Evolutionary conservation across 2,888 invertebrate species (phyloP).

Genomic region (Pyrgus malvae): DNA sequence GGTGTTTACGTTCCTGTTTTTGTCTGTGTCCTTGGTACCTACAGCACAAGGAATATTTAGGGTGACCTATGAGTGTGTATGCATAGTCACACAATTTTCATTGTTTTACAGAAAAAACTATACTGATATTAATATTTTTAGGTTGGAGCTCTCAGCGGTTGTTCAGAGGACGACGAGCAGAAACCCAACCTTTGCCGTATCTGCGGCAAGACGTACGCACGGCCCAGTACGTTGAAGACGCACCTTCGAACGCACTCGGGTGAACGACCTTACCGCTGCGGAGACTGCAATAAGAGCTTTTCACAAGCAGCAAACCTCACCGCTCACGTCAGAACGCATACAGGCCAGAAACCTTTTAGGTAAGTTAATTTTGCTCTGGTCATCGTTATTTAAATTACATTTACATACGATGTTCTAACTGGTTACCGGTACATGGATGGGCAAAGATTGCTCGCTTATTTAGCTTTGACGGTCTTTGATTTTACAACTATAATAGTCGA

Average conservation of each 20-base stretch:
- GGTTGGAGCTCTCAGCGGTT: conserved; percentile 82
- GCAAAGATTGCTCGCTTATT: too few species aligned
- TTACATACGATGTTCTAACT: too few species aligned
- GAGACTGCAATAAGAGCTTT: conserved; percentile 97
- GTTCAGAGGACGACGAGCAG: conserved; percentile 85
- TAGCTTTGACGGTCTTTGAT: too few species aligned
- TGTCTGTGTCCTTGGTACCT: too few species aligned
- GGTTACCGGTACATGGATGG: too few species aligned
- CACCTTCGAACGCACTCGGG: conserved; percentile 98
- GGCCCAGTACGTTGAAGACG: conserved; percentile 98
- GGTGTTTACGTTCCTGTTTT: too few species aligned
- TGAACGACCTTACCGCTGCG: conserved; percentile 94
- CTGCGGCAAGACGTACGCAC: conserved; percentile 97
- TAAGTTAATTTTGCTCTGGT: conserved; percentile 37
- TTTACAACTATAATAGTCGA: too few species aligned
- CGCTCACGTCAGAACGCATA: conserved; percentile 97
- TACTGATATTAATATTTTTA: conserved; percentile 36
- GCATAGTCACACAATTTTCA: neutral
- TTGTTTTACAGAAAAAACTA: too few species aligned
- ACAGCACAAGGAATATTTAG: too few species aligned
- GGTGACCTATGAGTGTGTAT: too few species aligned
- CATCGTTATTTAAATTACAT: too few species aligned
- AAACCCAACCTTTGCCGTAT: conserved; percentile 96
- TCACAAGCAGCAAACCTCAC: conserved; percentile 99
- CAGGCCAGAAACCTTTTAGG: conserved; percentile 98